Percentiles rank a stretch among this genome's conserved stretches.
phyloP scores from a whole-genome alignment of 2,888 invertebrate species.

The Dioctria linearis region DNA sequence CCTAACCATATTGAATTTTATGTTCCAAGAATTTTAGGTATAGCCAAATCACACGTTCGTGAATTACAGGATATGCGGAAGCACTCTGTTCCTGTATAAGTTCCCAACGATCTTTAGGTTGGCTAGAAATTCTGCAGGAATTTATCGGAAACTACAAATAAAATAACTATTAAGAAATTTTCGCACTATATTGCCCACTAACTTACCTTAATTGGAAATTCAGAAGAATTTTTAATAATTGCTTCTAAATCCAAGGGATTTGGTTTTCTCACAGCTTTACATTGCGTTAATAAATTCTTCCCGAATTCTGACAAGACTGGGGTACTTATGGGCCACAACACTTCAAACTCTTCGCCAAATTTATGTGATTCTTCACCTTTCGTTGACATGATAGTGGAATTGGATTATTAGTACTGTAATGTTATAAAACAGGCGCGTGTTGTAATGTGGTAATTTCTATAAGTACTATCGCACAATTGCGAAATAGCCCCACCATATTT shows the following conservation, averaged over 20 bases:
- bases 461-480: no score
- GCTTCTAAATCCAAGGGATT: conserved; percentile 11
- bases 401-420: no score
- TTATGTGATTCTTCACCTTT: conserved; percentile 22
- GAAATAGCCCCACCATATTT: no score
- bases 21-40: conserved; percentile 78
- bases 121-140: conserved; percentile 65
- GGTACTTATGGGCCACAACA: conserved; percentile 62
- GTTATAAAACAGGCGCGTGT: no score
- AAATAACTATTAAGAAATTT: background rate
- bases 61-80: conserved; percentile 79
- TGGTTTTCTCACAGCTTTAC: conserved; percentile 61
- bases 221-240: conserved; percentile 51
- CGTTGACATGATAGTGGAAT: no score
- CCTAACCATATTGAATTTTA: conserved; percentile 70
- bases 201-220: conserved; percentile 56
- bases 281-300: conserved; percentile 61
- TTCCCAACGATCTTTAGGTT: conserved; percentile 62
- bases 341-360: conserved; percentile 65
- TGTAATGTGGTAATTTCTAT: no score
- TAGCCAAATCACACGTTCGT: conserved; percentile 77
- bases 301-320: conserved; percentile 61
- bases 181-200: background rate
- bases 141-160: conserved; percentile 65
- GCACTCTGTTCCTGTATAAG: conserved; percentile 67